Evolutionary conservation across 2,113 vertebrate species (phyloP).

Genomic region (Siniperca chuatsi): DNA sequence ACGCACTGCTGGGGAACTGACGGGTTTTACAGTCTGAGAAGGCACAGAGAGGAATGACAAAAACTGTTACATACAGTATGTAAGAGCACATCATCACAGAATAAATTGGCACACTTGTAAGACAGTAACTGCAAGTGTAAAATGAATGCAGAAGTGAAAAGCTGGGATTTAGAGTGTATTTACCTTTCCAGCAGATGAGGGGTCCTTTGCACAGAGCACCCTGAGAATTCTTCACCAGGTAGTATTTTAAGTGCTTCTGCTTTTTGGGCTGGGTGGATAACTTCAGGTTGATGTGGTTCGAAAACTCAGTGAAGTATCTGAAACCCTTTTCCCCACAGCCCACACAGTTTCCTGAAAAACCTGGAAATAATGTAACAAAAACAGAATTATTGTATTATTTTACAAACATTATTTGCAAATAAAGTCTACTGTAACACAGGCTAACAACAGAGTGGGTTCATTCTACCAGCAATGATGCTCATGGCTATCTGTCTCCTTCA

Average conservation of each 20-base stretch:
- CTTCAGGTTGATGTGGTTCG: slow-evolving; percentile 99
- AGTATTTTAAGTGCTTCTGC: slow-evolving; percentile 99
- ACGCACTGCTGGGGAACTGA: slow-evolving; percentile 88
- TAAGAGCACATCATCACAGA: not conserved
- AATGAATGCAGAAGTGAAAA: not conserved
- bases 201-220: slow-evolving; percentile 96
- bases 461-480: not conserved
- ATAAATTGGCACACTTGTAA: not conserved
- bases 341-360: slow-evolving; percentile 98
- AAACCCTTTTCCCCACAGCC: slow-evolving; percentile 99
- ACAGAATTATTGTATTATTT: not conserved
- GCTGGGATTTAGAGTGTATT: not conserved
- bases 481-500: not conserved
- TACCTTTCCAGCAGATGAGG: slow-evolving; percentile 99
- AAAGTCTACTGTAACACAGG: no score
- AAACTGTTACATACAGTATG: not conserved
- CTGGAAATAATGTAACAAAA: slow-evolving; percentile 74
- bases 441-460: not conserved
- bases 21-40: slow-evolving; percentile 93
- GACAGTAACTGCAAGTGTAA: not conserved
- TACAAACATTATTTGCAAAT: not conserved
- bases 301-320: slow-evolving; percentile 99
- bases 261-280: slow-evolving; percentile 99
- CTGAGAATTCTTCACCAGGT: slow-evolving; percentile 96
- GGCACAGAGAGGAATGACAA: slow-evolving; percentile 13